phyloP scores from a whole-genome alignment of 53 echinoderm and acorn worm genomes.

The Luidia sarsii region DNA sequence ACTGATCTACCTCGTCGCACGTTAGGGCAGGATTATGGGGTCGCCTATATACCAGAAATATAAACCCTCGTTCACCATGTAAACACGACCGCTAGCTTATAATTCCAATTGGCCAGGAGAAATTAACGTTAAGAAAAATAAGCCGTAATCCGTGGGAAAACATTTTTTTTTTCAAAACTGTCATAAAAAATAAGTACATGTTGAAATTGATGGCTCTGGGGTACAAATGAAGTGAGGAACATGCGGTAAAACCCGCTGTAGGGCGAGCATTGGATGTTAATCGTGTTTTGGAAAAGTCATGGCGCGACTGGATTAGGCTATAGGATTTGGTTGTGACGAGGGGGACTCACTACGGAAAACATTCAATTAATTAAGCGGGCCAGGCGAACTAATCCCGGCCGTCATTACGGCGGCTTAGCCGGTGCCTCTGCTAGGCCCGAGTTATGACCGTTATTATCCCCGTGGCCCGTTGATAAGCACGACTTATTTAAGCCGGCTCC shows the following conservation, averaged over 20 bases:
- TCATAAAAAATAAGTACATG: not conserved
- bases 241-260: not conserved
- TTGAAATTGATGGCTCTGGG: constrained; percentile 5
- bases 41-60: no score
- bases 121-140: no score
- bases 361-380: constrained; percentile 29
- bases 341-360: not conserved
- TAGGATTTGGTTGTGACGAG: not conserved
- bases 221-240: not conserved
- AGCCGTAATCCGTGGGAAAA: no score
- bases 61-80: no score
- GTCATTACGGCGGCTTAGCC: not conserved
- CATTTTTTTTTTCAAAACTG: no score
- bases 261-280: not conserved
- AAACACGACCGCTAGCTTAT: no score
- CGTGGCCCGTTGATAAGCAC: constrained; percentile 3
- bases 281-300: not conserved
- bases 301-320: not conserved
- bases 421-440: no score
- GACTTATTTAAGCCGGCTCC: not conserved
- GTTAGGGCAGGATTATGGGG: no score
- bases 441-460: not conserved
- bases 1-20: no score
- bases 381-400: constrained; percentile 27
- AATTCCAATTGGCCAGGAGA: no score